Evolutionary conservation across 2,113 vertebrate species (phyloP).

Genomic region (Chitala chitala): DNA sequence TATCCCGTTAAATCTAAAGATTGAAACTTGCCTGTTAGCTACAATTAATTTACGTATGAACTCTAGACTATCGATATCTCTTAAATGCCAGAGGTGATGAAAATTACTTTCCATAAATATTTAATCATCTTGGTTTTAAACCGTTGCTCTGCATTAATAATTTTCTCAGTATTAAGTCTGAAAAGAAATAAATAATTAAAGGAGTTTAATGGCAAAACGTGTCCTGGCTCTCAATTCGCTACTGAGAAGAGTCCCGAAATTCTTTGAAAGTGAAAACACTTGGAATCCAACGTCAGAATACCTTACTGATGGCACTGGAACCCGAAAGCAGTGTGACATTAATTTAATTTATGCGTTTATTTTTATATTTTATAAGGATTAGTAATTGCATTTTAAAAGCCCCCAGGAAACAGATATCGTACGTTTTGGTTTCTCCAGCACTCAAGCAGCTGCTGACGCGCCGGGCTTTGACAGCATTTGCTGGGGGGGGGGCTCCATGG

Average conservation of each 20-base stretch:
- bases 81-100: background rate
- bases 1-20: background rate
- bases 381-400: background rate
- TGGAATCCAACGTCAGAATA: background rate
- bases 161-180: background rate
- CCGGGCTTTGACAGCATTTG: background rate
- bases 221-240: background rate
- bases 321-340: background rate
- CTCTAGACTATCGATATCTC: background rate
- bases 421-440: background rate
- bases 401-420: background rate
- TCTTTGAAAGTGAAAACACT: background rate
- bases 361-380: background rate
- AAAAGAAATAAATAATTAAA: background rate
- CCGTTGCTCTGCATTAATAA: background rate
- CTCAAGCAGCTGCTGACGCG: background rate
- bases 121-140: background rate
- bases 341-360: background rate
- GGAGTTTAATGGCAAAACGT: background rate
- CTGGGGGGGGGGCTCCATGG: constrained; percentile 39
- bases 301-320: background rate
- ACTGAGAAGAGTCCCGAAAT: background rate
- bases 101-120: background rate
- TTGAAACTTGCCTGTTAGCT: background rate
- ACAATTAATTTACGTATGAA: background rate